Base-by-base conservation (phyloP, 1,140 invertebrate genomes). In the Ostrea edulis region DNA sequence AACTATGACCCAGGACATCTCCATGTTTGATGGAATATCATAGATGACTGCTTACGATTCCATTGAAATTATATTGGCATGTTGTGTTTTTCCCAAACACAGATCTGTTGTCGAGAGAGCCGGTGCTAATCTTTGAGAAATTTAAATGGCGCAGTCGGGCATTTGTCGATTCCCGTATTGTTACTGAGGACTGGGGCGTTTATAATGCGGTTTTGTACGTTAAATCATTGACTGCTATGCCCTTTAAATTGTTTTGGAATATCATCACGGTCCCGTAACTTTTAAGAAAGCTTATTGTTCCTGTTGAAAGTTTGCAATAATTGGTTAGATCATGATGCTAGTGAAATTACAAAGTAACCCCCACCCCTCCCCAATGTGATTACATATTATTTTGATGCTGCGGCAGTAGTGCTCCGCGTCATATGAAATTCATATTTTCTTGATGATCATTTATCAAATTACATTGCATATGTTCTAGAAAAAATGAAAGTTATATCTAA, bases 181-280 rank as follows among this genome's bases (percentile, higher is more conserved):
- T 77, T 77, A 77, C 68, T 4, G 22, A 0, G 68, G 68, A 29
- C 35, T 35, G 25, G 14, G 25, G 29, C 68, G 68, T 77, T n/a
- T n/a, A n/a, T n/a, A n/a, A n/a, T n/a, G n/a, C n/a, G n/a, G n/a
- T n/a, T 77, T 8, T 22, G 8, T 77, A 77, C 68, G 68, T 77
- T 77, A 9, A 77, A 29, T 77, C 68, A 35, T 77, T 77, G 68
- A 77, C 68, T 25, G 68, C 14, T 20, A 35, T 77, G 1, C 29
- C 68, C 22, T 77, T 77, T 77, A 77, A 77, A 77, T 77, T 77
- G 25, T 77, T 44, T 77, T 29, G 12, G 25, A 77, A 77, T 77
- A 77, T 77, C 68, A 77, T 35, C 68, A 44, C 68, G 68, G 22
- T 77, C 68, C 25, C 14, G 12, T 77, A 17, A 77, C 25, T 77